Base-by-base conservation (phyloP, 2,797 vertebrate genomes). In the Platalea minor region DNA sequence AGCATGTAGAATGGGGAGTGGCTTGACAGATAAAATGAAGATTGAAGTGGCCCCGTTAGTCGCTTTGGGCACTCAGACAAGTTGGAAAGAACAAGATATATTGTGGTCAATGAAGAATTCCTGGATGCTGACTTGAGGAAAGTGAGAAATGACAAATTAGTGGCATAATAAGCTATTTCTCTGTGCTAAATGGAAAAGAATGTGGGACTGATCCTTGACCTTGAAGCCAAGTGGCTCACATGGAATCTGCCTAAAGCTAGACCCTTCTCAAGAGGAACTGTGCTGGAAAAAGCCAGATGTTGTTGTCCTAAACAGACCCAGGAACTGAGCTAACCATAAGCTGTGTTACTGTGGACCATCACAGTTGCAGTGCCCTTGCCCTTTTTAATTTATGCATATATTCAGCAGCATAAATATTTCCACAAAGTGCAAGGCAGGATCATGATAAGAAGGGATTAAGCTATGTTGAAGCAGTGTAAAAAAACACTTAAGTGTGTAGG, bases 351-450 rank as follows among this genome's bases (percentile, higher is more conserved):
- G 17, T 53, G 23, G 43, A 57, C 21, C n/a, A 48, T 48, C 17
- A 53, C 0, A 0, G 46, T 17, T 48, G 26, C 60, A 61, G 53
- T 72, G 59, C 7, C 12, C 33, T 70, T 59, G 3, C 1, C 4
- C 4, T 81, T 85, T 90, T 59, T 26, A 84, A 81, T 37, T 41
- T 72, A 37, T 1, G 0, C 14, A 10, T 37, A 8, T 45, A 25
- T 41, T 57, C 45, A 84, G 33, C 37, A 23, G 18, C 28, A 69
- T 35, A 81, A 88, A n/a, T 9, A 18, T 65, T 88, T 74, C 43
- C 17, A 18, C 7, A 41, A 51, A 91, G 9, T 59, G 31, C 6
- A 26, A 50, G 68, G 41, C 17, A 43, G 6, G 28, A 85, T 43
- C 26, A 54, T 1, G 7, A 28, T 23, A 51, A 64, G 9, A 70